These are phyloP conservation scores for Zaprionus kolodkinae DNA, from an alignment of 1,140 invertebrate genomes.

Conservation along the genomic window DNA sequence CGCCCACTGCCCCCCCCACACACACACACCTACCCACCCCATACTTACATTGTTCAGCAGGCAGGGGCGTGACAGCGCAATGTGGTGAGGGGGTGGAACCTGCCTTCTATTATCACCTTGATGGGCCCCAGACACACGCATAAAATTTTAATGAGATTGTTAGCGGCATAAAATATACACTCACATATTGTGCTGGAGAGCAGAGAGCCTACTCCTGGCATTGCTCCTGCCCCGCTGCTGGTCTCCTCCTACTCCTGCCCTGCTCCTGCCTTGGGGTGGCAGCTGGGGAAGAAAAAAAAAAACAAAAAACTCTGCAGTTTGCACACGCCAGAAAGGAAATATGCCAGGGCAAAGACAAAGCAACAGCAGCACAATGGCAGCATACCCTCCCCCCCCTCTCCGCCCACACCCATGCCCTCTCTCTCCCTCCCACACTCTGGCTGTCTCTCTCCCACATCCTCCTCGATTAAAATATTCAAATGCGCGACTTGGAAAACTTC, in stretches of 20 bases:
- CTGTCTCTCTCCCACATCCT: background rate
- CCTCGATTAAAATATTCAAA: slow-evolving; percentile 76
- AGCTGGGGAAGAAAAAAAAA: background rate
- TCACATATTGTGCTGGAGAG: slow-evolving; percentile 25
- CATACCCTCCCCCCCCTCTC: background rate
- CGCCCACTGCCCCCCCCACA: background rate
- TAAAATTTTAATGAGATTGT: slow-evolving; percentile 83
- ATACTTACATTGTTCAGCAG: slow-evolving; percentile 18
- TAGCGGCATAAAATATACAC: slow-evolving; percentile 77
- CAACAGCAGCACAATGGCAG: slow-evolving; percentile 42
- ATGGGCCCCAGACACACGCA: slow-evolving; percentile 67
- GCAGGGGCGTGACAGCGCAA: background rate
- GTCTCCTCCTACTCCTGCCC: background rate
- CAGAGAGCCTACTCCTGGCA: background rate
- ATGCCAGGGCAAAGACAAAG: slow-evolving; percentile 64
- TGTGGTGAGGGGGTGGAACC: background rate
- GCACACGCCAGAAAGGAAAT: slow-evolving; percentile 41
- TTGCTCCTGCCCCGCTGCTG: background rate
- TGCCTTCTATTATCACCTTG: slow-evolving; percentile 58
- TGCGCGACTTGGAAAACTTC: slow-evolving; percentile 50
- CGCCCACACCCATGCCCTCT: background rate
- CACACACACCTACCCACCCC: background rate
- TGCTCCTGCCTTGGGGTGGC: background rate
- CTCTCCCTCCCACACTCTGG: background rate
- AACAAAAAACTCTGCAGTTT: slow-evolving; percentile 46